Base-by-base conservation (phyloP, 1,140 invertebrate species). In the Drosophila mayri region DNA sequence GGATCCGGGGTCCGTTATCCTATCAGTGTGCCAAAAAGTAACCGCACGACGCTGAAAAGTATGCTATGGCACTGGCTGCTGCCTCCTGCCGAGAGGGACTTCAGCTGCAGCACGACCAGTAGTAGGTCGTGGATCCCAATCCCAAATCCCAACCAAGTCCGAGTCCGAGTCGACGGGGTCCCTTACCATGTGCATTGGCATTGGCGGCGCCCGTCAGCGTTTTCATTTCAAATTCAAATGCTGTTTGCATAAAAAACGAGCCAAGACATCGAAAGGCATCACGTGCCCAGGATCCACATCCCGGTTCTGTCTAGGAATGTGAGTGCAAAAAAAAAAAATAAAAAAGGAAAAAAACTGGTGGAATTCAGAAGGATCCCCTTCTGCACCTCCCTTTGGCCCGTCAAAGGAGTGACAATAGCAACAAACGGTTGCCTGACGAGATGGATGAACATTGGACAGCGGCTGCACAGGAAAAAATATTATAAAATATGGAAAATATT, bases 141-240 rank as follows among this genome's bases (percentile, higher is more conserved):
- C 4, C 28, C 40, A 20, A 54, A 8, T 10, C 25, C 12, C 30
- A 22, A n/a, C 28, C 30, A 32, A 25, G 20, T 47, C 43, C 60
- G 12, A 22, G 16, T 58, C 22, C 16, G 4, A 57, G 20, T 57
- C 54, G 25, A 3, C 9, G 14, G 47, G 28, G 6, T 25, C 25
- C 40, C 38, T 40, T 40, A 37, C 40, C 61, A 66, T 70, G 50
- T 77, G 50, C 75, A 79, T 73, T 65, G 66, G 47, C 76, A 79
- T 77, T 60, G 61, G 71, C 54, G 28, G 20, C 20, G 37, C 54
- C 82, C 83, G 66, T 71, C 80, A 75, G 83, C 73, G 64, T 68
- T 88, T 88, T 88, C 84, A 88, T 88, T 88, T 88, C 85, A 81
- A 84, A 88, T 88, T 88, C 85, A 88, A 90, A 88, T 88, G 81